Evolutionary conservation across 2,113 vertebrate genomes (phyloP), one percentile per base, ranked within the genome.

Genomic region (Progne subis): DNA sequence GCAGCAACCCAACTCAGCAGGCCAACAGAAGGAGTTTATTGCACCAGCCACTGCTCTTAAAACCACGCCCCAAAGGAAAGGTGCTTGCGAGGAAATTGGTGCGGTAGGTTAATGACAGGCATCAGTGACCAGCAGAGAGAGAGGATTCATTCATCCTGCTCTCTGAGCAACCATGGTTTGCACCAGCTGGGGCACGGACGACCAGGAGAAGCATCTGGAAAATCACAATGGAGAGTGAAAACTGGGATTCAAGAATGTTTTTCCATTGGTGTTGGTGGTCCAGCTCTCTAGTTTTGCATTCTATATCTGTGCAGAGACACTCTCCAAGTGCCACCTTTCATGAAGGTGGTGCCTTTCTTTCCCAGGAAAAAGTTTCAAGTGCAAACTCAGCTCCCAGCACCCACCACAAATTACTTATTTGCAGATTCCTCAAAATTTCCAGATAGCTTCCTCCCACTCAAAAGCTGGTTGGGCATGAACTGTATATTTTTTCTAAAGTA

Each of bases 21-120:
- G 23, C 23, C 0, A 0, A 77, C 63, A 71, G 64, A 67, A 88
- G 34, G 18, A 89, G 37, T 65, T 95, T 46, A 79, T 78, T 84
- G 39, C 4, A 0, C 10, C 61, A 76, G 12, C 14, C 7, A 0
- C 47, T 14, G 61, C 68, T 75, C 56, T 19, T 49, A 71, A 94
- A 96, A 89, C 65, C 90, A 95, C 86, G 2, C 57, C 92, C n/a
- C 53, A 91, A 50, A 95, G 61, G 69, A 91, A 92, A 87, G 61
- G 57, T 65, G 31, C 47, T 81, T n/a, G 74, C 11, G 11, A 94
- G 86, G 69, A 89, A 95, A 92, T 76, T 91, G 86, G 49, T 85
- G 65, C 2, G 49, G 56, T n/a, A 79, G 37, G n/a, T 85, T 95
- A 95, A 94, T 92, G 81, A 92, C 87, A 89, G 83, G 61, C 61